Base-by-base conservation (phyloP, 2,797 vertebrate genomes). In the Gorsachius magnificus region DNA sequence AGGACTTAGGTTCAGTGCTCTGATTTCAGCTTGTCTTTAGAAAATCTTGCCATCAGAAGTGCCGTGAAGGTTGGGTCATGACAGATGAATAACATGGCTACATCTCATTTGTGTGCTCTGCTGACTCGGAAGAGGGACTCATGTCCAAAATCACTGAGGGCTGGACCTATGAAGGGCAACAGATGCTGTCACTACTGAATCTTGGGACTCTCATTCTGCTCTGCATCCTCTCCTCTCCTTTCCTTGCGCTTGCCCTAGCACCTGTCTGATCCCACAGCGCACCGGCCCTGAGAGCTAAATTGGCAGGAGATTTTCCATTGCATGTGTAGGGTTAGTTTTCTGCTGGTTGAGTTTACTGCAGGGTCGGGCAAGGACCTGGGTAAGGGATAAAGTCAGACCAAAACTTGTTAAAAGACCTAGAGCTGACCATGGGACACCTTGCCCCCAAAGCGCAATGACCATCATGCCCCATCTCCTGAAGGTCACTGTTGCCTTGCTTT, bases 31-130 rank as follows among this genome's bases (percentile, higher is more conserved):
- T 46, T 50, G 21, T 89, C 64, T 77, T 63, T 38, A 57, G 64
- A 72, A 88, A 83, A 43, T 41, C 41, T 33, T 81, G 18, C 58
- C 11, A 11, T 68, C 33, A 36, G 41, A 78, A 75, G 16, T 31
- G 26, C 81, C 4, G 0, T 38, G 58, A 90, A 35, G 29, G 12
- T 35, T 56, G 53, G 35, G 46, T 72, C 21, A 4, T 16, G 38
- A n/a, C 0, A 4, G 51, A 41, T 72, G 28, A 83, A 6, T 36
- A 63, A 64, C 0, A 0, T 0, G 0, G 38, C 36, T 57, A 57
- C 50, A 83, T 54, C 29, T 61, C 33, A 51, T n/a, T 54, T 13
- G 5, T 29, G 17, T 64, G 87, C 43, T 89, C 26, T 64, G 13
- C 35, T 78, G 43, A 15, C 68, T 71, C 5, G 6, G 57, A 93